These are phyloP conservation scores for Allophyes oxyacanthae DNA, from an alignment of 2,888 invertebrate species.

Conservation along the genomic window DNA sequence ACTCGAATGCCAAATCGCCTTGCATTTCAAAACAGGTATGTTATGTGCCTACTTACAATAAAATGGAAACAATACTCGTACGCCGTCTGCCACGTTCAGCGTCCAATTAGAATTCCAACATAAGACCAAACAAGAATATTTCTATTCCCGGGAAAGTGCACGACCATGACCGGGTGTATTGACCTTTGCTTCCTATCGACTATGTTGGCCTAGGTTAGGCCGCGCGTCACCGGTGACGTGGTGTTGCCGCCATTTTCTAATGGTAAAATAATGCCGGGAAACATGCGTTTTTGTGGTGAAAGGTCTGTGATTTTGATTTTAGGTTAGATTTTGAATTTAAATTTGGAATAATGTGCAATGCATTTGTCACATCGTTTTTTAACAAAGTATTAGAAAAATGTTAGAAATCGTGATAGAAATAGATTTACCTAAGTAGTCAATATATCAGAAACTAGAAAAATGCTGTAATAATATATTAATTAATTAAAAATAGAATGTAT, in stretches of 20 bases:
- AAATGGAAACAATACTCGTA: conserved; percentile 42
- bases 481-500: no score
- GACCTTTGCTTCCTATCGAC: conserved; percentile 80
- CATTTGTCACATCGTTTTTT: no score
- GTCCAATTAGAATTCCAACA: conserved; percentile 76
- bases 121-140: conserved; percentile 78
- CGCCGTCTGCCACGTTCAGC: conserved; percentile 46
- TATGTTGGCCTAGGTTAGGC: conserved; percentile 86
- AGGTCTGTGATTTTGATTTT: conserved; percentile 2
- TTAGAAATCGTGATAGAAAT: no score
- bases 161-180: conserved; percentile 86
- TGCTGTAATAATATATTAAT: no score
- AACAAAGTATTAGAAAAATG: no score
- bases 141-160: conserved; percentile 83
- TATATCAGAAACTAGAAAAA: no score
- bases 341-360: no score
- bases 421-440: no score
- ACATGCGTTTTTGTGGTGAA: conserved; percentile 17
- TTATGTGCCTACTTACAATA: conserved; percentile 36
- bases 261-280: conserved; percentile 67
- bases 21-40: conserved; percentile 18
- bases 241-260: conserved; percentile 67
- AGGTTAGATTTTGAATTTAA: not conserved
- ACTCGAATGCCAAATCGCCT: conserved; percentile 1
- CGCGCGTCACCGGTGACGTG: conserved; percentile 76